phyloP scores from a whole-genome alignment of 2,888 invertebrate species.

The Caenorhabditis afra region DNA sequence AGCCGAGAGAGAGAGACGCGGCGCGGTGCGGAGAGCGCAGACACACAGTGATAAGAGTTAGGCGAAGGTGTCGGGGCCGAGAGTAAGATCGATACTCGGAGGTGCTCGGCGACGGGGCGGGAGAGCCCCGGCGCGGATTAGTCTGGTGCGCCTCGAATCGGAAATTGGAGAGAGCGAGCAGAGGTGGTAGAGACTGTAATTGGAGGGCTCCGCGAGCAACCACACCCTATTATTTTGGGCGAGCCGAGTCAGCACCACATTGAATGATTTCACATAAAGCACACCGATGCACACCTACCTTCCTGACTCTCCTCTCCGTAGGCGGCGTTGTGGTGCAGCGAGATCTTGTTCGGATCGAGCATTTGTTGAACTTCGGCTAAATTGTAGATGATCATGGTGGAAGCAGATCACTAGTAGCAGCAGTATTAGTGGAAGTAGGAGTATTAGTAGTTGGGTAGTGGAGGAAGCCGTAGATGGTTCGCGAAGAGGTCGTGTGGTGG shows the following conservation, averaged over 20 bases:
- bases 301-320: constrained; percentile 39
- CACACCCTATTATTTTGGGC: constrained; percentile 16
- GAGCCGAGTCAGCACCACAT: constrained; percentile 5
- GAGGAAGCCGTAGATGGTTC: too few relatives aligned
- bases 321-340: constrained; percentile 16
- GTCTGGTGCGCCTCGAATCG: not conserved
- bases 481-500: not conserved
- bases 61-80: constrained; percentile 5
- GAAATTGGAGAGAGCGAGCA: not conserved
- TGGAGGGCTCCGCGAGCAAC: not conserved
- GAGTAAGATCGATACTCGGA: constrained; percentile 27
- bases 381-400: constrained; percentile 42
- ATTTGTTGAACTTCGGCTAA: constrained; percentile 12
- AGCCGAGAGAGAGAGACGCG: not conserved
- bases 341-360: constrained; percentile 30
- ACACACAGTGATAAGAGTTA: constrained; percentile 27
- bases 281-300: constrained; percentile 11
- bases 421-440: too few relatives aligned
- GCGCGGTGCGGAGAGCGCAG: not conserved
- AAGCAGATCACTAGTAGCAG: constrained; percentile 1
- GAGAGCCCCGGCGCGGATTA: too few relatives aligned
- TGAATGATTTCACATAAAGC: not conserved
- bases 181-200: constrained; percentile 3
- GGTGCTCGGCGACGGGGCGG: too few relatives aligned
- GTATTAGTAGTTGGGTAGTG: too few relatives aligned